These are phyloP conservation scores for Neopelma chrysocephalum DNA, from an alignment of 2,797 vertebrate genomes.

Conservation along the genomic window DNA sequence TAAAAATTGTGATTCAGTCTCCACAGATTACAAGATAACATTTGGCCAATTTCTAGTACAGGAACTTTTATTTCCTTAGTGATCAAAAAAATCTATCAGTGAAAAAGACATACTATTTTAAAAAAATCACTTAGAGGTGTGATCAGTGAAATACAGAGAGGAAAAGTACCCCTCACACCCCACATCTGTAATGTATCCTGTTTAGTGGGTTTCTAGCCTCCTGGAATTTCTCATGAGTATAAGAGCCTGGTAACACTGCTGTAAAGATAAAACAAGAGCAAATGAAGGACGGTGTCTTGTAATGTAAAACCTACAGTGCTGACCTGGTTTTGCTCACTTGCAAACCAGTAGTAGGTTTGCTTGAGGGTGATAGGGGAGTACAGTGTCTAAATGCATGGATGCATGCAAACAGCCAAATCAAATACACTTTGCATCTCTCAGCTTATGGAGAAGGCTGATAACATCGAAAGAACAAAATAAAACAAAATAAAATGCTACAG, in stretches of 20 bases:
- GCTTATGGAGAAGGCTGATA: neutral
- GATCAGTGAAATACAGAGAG: neutral
- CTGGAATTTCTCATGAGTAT: neutral
- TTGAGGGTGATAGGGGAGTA: neutral
- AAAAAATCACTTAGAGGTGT: neutral
- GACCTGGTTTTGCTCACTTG: slow-evolving; percentile 4
- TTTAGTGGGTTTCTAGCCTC: neutral
- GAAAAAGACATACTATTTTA: neutral
- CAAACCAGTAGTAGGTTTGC: neutral
- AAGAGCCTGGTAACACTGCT: neutral
- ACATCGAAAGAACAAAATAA: neutral
- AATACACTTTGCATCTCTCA: neutral
- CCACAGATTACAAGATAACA: neutral
- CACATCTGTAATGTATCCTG: neutral
- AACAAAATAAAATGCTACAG: neutral
- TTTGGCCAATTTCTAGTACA: neutral
- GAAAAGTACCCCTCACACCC: neutral
- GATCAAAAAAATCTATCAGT: neutral
- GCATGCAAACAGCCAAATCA: neutral
- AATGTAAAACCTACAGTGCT: neutral
- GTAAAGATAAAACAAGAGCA: slow-evolving; percentile 25
- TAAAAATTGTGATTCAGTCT: neutral
- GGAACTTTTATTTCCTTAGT: neutral
- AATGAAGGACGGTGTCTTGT: slow-evolving; percentile 9
- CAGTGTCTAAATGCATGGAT: neutral